These are phyloP conservation scores for Diaprepes abbreviatus DNA, from an alignment of 2,888 invertebrate species.

Conservation along the genomic window DNA sequence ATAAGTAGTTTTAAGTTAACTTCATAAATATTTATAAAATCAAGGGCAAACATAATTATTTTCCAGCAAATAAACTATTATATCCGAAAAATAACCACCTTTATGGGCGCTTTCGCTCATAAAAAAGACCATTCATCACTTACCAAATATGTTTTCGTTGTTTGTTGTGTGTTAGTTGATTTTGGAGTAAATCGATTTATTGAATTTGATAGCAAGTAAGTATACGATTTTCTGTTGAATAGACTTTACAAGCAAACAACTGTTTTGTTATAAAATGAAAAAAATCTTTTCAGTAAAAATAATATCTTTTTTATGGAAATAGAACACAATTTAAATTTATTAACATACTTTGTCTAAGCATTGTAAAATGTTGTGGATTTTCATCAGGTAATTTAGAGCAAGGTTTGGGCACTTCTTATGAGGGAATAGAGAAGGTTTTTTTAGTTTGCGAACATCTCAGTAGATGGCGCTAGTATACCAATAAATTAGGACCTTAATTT, in stretches of 20 bases:
- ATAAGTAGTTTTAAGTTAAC: not conserved
- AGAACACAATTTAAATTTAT: too few relatives aligned
- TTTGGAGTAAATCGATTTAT: not conserved
- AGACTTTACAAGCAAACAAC: not conserved
- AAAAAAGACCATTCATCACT: not conserved
- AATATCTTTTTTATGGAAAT: too few relatives aligned
- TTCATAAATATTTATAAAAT: not conserved
- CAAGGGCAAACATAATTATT: slow-evolving; percentile 3
- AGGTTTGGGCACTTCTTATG: too few relatives aligned
- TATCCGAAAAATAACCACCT: not conserved
- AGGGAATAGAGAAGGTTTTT: too few relatives aligned
- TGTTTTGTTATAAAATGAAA: too few relatives aligned
- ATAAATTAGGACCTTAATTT: too few relatives aligned
- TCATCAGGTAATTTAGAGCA: too few relatives aligned
- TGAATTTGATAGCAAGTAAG: not conserved
- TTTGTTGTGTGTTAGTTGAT: not conserved
- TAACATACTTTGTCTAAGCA: too few relatives aligned
- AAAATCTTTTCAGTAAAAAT: too few relatives aligned
- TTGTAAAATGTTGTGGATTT: too few relatives aligned
- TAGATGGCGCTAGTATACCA: too few relatives aligned
- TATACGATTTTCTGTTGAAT: not conserved
- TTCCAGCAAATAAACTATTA: slow-evolving; percentile 10
- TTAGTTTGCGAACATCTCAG: too few relatives aligned
- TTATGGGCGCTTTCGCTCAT: not conserved
- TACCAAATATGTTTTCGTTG: not conserved